These are phyloP conservation scores for Tachycineta bicolor DNA, from an alignment of 2,113 vertebrate species.

Conservation along the genomic window DNA sequence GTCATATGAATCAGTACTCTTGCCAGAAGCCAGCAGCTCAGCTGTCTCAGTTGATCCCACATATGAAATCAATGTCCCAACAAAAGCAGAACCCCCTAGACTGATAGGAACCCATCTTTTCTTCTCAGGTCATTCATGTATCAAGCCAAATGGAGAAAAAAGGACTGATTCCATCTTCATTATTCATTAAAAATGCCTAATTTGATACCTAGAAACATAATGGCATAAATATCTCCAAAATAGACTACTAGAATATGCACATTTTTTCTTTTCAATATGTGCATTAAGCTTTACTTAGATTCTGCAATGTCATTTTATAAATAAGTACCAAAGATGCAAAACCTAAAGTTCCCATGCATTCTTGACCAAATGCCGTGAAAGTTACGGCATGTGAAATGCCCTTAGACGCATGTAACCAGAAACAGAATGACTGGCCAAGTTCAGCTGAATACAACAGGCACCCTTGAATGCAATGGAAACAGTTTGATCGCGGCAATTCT, in stretches of 20 bases:
- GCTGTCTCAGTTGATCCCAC: neutral
- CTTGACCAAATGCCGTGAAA: neutral
- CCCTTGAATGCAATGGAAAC: neutral
- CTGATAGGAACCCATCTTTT: neutral
- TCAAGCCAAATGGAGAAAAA: neutral
- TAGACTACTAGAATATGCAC: neutral
- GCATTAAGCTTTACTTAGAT: neutral
- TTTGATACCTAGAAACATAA: neutral
- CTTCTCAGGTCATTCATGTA: neutral
- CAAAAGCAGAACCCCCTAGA: neutral
- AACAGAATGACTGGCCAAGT: neutral
- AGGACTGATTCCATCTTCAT: neutral
- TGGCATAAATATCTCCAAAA: neutral
- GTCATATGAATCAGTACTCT: neutral
- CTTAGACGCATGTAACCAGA: neutral
- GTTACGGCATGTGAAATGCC: neutral
- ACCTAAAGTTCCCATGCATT: neutral
- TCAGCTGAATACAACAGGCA: neutral
- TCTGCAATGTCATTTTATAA: neutral
- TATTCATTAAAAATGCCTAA: neutral
- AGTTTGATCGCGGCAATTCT: neutral
- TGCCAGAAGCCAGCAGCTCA: neutral
- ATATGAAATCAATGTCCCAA: neutral
- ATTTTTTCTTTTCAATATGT: neutral
- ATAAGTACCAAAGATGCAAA: neutral